Conservation (phyloP, 2,113 vertebrate genomes). For the Microtus ochrogaster region DNA sequence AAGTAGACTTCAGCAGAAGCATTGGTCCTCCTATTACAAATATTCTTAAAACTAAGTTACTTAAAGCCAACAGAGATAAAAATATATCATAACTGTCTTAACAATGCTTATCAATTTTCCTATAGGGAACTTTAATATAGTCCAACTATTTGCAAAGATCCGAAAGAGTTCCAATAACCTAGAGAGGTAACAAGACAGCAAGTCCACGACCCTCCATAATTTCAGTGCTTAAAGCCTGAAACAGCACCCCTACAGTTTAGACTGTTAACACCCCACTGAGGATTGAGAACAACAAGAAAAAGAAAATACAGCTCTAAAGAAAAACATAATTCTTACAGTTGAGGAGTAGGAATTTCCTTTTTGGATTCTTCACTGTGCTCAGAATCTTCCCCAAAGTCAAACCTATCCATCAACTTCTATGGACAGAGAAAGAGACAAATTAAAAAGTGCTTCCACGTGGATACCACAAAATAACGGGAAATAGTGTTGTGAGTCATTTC, state of each 20-base stretch:
- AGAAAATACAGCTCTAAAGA: constrained; percentile 34
- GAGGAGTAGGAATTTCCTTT: constrained; percentile 93
- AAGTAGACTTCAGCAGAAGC: background rate
- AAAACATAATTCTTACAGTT: constrained; percentile 91
- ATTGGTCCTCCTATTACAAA: background rate
- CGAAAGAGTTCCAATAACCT: constrained; percentile 24
- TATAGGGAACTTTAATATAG: background rate
- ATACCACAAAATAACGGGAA: background rate
- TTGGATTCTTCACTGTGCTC: constrained; percentile 95
- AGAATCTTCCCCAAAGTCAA: constrained; percentile 96
- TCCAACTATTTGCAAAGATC: constrained; percentile 42
- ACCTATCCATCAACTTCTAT: constrained; percentile 97
- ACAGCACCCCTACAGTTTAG: background rate
- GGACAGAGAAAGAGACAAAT: constrained; percentile 60
- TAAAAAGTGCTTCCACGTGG: constrained; percentile 28
- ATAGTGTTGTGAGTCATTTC: background rate
- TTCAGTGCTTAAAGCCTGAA: background rate
- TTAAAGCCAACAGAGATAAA: background rate
- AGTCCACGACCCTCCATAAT: background rate
- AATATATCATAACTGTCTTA: background rate
- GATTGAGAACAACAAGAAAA: constrained; percentile 1
- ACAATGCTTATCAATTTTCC: constrained; percentile 18
- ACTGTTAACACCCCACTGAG: background rate
- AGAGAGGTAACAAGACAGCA: background rate
- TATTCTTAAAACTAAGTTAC: constrained; percentile 15